Percentiles rank a stretch among this genome's conserved stretches.
Conservation (phyloP, 2,113 vertebrate genomes). For the Ceyx margarethae region DNA sequence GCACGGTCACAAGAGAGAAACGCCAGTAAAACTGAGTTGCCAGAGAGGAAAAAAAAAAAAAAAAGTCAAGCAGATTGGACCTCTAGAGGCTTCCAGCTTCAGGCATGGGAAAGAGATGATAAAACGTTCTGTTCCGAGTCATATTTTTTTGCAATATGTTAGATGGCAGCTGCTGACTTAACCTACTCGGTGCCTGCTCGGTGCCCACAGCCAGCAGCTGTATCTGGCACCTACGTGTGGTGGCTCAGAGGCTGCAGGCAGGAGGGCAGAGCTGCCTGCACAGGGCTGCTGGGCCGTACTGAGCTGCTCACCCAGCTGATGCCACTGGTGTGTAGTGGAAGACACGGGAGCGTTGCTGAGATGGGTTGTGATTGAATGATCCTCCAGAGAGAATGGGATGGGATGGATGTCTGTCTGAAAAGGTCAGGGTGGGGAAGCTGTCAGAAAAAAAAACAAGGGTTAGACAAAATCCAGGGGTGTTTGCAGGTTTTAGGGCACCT, state of each 20-base stretch:
- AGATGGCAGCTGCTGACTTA: neutral
- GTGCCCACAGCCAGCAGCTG: accelerated
- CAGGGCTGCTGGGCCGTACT: neutral
- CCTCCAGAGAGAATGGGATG: neutral
- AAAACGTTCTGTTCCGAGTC: neutral
- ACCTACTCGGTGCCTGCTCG: accelerated
- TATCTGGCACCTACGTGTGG: accelerated
- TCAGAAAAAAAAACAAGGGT: neutral
- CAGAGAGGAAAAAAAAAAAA: neutral
- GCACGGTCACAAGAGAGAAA: neutral
- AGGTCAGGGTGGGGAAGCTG: neutral
- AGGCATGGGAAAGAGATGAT: neutral
- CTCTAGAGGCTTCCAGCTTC: neutral
- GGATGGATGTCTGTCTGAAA: neutral
- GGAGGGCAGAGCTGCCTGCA: neutral
- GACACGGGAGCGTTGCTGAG: accelerated
- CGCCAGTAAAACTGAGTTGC: neutral
- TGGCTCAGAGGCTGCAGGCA: neutral
- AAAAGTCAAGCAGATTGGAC: neutral
- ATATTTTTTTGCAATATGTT: neutral
- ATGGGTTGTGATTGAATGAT: accelerated
- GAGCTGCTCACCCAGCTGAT: accelerated
- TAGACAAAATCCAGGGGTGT: neutral
- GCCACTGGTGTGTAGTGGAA: accelerated
- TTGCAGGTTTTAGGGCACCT: neutral